Evolutionary conservation across 2,888 invertebrate species (phyloP), one percentile per base, ranked within the genome.

Genomic region (Drosophila antonietae): DNA sequence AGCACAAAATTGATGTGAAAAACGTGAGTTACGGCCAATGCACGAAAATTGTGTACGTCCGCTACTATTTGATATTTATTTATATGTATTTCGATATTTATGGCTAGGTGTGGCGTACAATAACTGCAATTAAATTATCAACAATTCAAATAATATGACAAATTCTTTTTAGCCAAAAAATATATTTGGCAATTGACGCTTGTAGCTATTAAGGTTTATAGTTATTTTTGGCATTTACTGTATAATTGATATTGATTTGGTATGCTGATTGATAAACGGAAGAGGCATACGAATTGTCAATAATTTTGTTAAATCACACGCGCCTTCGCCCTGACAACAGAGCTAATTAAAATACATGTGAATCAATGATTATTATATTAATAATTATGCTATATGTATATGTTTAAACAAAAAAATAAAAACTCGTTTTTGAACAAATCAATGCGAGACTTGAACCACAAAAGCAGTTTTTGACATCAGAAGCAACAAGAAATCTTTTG

Each of bases 41-140:
- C 84, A 84, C 84, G 84, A 84, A 86, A 79, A 81, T 73, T 79
- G 71, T 86, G 86, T 83, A 87, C 80, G 55, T 37, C 60, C 51
- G 61, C 69, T 62, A 66, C 73, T 73, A 59, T 71, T 73, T 73
- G 77, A 64, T 79, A 80, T 83, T 84, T 82, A 68, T 81, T 73
- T 72, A 61, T 80, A 72, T 68, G 56, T 53, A 62, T 56, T 59
- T 35, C 57, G n/a, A 63, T 52, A 56, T 86, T 86, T 79, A 83
- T 83, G 64, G 79, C 55, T 51, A 83, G 84, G 84, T 88, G 84
- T 88, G 84, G 76, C 65, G 52, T 47, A 37, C 49, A 52, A 39
- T 33, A 66, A 63, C 65, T 66, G 68, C 80, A 79, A 72, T 88
- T 79, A 78, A 84, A 77, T 84, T 72, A 84, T 81, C 76, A 65